Evolutionary conservation across 2,797 vertebrate genomes (phyloP).

Genomic region (Allobates femoralis): DNA sequence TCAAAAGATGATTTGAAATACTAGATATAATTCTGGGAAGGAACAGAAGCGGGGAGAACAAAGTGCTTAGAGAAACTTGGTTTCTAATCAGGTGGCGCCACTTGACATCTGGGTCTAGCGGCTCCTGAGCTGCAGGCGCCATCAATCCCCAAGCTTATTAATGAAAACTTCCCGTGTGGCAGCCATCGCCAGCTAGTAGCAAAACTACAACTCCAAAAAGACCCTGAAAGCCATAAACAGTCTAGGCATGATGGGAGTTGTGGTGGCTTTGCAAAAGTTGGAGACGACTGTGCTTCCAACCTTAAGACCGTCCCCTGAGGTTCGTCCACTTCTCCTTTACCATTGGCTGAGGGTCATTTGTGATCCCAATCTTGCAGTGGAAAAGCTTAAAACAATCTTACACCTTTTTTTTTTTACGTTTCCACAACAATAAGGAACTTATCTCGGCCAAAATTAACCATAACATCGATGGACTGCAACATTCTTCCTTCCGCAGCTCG

Average conservation of each 20-base stretch:
- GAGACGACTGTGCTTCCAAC: background rate
- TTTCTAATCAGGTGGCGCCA: background rate
- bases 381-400: background rate
- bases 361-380: background rate
- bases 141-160: background rate
- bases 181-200: background rate
- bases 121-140: background rate
- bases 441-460: background rate
- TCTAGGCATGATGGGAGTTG: background rate
- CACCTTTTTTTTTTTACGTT: background rate
- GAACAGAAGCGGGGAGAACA: constrained; percentile 72
- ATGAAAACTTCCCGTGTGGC: background rate
- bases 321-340: background rate
- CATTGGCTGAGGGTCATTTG: background rate
- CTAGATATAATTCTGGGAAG: constrained; percentile 71
- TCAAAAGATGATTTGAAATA: constrained; percentile 72
- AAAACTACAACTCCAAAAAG: background rate
- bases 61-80: constrained; percentile 71
- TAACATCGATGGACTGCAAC: background rate
- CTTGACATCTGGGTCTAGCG: background rate
- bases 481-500: background rate
- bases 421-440: background rate
- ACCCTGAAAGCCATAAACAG: background rate
- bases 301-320: background rate
- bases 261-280: background rate